Percentiles rank a stretch among this genome's conserved stretches.
These are phyloP conservation scores for Botia kubotai DNA, from an alignment of 2,797 vertebrate species.

Conservation along the genomic window DNA sequence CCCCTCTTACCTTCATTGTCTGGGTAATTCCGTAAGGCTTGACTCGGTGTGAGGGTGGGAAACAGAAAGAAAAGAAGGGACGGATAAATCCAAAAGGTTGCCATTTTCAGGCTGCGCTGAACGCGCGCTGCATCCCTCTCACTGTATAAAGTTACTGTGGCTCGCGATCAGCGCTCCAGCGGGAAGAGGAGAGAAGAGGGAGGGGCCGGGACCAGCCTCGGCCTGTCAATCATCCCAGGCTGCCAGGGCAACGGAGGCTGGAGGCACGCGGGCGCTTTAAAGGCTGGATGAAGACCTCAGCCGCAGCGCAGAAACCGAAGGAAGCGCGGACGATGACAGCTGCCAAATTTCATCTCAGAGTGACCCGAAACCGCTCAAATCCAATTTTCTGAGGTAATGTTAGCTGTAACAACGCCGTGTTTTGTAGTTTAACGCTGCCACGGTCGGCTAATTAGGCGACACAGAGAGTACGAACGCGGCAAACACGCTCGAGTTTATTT, in stretches of 20 bases:
- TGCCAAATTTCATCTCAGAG: conserved; percentile 7
- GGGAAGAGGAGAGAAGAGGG: conserved; percentile 68
- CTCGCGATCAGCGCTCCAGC: conserved; percentile 66
- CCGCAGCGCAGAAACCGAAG: conserved; percentile 10
- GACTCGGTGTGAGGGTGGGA: conserved; percentile 65
- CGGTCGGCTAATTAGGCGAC: neutral
- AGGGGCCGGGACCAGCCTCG: conserved; percentile 71
- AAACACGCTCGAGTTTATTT: neutral
- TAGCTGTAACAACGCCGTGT: neutral
- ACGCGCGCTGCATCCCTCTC: conserved; percentile 83
- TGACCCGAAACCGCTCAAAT: neutral
- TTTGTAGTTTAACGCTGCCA: neutral
- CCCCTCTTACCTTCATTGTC: conserved; percentile 83
- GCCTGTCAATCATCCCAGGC: conserved; percentile 76
- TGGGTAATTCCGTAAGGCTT: conserved; percentile 81
- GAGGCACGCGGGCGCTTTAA: conserved; percentile 45
- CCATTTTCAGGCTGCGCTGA: conserved; percentile 85
- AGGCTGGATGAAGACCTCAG: conserved; percentile 52
- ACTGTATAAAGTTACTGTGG: conserved; percentile 77
- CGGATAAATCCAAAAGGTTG: conserved; percentile 83
- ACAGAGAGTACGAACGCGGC: neutral
- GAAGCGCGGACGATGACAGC: conserved; percentile 20
- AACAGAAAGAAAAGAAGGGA: conserved; percentile 72
- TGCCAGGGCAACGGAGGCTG: conserved; percentile 55
- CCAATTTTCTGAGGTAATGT: neutral